Evolutionary conservation across 2,888 invertebrate species (phyloP), one percentile per base, ranked within the genome.

Genomic region (Nomada fucata): DNA sequence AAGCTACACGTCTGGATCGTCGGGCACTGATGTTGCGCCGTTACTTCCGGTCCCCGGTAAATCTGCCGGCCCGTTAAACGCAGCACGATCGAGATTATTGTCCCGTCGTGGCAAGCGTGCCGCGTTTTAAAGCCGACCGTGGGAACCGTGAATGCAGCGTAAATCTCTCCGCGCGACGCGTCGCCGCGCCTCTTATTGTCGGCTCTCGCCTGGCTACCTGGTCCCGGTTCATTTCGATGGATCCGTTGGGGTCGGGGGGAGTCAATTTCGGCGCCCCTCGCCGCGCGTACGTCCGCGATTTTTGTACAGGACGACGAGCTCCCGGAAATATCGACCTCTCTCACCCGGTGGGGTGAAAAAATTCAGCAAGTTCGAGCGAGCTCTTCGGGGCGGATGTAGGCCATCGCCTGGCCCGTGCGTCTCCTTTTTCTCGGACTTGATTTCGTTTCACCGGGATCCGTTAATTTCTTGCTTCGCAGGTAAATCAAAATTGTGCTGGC

Each of bases 1-100:
- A 57, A 71, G 60, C 68, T 61, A 53, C 71, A 23, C 23, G 74
- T 57, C 47, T 50, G 20, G 36, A 76, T 72, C 44, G 65, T 36
- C 26, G 65, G 36, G 47, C 36, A 59, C 20, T 36, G 64, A 63
- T 76, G 72, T 70, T 72, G 59, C 50, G 26, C n/a, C 42, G 67
- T 57, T 42, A 81, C 42, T 72, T 85, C 65, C 65, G 59, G 57
- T 18, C 42, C 52, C 50, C 47, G 67, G 61, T 75, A 65, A 79
- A 77, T 77, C 60, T 69, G 65, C 23, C n/a, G 61, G 67, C 23
- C 71, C 80, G 71, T 84, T 84, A 76, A 84, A 74, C 61, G 59
- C 44, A 11, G 52, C 26, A 74, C 67, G 72, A 85, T 85, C 69
- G 86, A 85, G 75, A 79, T 75, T 78, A 76, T 73, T 82, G 82